Evolutionary conservation across 2,797 vertebrate genomes (phyloP).

Genomic region (Thamnophis elegans): DNA sequence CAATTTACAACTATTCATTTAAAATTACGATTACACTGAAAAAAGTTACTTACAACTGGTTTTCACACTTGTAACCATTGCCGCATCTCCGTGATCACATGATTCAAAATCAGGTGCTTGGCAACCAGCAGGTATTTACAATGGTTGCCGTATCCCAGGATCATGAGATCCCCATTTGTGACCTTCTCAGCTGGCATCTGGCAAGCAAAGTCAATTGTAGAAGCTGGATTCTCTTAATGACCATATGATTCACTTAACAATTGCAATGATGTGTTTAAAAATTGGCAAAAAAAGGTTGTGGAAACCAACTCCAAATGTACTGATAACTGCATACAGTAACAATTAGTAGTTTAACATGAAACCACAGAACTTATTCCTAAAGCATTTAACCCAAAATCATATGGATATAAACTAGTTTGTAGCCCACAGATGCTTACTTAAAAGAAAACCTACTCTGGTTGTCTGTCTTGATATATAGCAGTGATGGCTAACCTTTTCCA

Average conservation of each 20-base stretch:
- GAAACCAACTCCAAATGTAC: neutral
- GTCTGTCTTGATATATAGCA: neutral
- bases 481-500: no score
- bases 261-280: neutral
- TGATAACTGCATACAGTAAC: neutral
- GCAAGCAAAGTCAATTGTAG: neutral
- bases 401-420: neutral
- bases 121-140: neutral
- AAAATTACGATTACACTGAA: neutral
- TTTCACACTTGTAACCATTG: neutral
- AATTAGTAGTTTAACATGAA: neutral
- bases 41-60: neutral
- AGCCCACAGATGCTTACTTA: neutral
- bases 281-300: neutral
- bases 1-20: neutral
- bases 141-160: neutral
- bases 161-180: neutral
- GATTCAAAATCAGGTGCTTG: no score
- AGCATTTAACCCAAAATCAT: neutral
- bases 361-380: neutral
- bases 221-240: neutral
- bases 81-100: neutral
- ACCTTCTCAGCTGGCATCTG: neutral
- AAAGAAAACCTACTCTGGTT: neutral
- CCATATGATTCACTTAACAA: neutral